Evolutionary conservation across 2,797 vertebrate genomes (phyloP), one percentile per base, ranked within the genome.

Genomic region (Sebastes trivittatus): DNA sequence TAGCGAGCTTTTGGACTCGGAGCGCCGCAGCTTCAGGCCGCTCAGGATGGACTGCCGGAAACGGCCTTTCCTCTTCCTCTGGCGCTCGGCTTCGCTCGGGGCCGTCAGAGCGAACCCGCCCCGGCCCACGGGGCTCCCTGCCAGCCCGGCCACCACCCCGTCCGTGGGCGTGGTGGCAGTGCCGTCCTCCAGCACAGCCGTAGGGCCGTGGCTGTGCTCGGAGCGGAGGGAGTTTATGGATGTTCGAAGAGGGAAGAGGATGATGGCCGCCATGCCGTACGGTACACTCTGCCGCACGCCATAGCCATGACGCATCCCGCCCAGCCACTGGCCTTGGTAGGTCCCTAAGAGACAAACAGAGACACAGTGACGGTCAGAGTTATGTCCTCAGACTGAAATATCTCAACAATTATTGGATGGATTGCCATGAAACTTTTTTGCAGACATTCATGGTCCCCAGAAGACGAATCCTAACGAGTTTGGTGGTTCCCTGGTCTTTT

Each of bases 221-320:
- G 96, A 96, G 89, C 98, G 97, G 72, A 99, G 96, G 30, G 98
- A 99, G 96, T 99, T 99, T 97, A 99, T 99, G 89, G 98, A 99
- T 0, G 98, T 99, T 93, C 98, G 97, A 93, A 99, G 95, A 59
- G 98, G 98, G 79, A 98, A 99, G 85, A 98, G 96, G 95, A 99
- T 99, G 94, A 99, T 96, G n/a, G 98, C 98, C 9, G 98, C 98
- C 97, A 99, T 99, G 94, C 98, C 98, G 32, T 98, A 99, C 79
- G 98, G 98, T 54, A 99, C 98, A 30, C 98, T 99, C 96, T 99
- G 98, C 81, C 98, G 97, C 55, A 99, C 97, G 2, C 98, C 98
- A 3, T 98, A 99, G 52, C 98, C 98, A 46, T 99, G 98, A 36
- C 98, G 98, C 97, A 99, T 98, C 84, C 98, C 98, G 0, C 96